Base-by-base conservation (phyloP, 2,888 invertebrate species). In the Caenorhabditis sp. region DNA sequence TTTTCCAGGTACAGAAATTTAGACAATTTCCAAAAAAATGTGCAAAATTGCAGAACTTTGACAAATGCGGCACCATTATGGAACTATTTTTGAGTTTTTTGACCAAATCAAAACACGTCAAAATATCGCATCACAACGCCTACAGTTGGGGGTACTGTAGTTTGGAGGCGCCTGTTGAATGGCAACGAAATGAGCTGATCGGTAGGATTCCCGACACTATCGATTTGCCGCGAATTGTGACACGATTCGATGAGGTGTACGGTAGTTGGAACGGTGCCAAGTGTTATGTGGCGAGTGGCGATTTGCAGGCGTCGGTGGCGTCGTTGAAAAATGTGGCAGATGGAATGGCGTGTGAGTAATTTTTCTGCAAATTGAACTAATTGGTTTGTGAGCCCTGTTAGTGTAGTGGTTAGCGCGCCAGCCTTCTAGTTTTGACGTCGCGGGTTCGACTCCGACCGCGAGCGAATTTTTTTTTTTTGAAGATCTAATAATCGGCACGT, bases 1-100 rank as follows among this genome's bases (percentile, higher is more conserved):
- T 55, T 21, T 24, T 55, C 10, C 17, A 55, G 55, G 55, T 53
- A 36, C 5, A 36, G 5, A 5, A 36, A 53, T 8, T 14, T 23
- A 8, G 10, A 19, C 8, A 53, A 8, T 14, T 53, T 53, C 6
- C n/a, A n/a, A n/a, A 21, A 23, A 53, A 53, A 8, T 12, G 24
- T n/a, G 19, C 6, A n/a, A 50, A 50, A 50, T 12, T n/a, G 14
- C 66, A 64, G 67, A 51, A 51, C 8, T 75, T 23, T 54, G 37
- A 72, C 57, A 53, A 69, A 19, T 78, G 76, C 57, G 78, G 78
- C 23, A 76, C 78, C 24, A 76, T 78, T 1, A 78, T 78, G 78
- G 78, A 78, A 24, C 54, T 76, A 0, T 76, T 76, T 14, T 31
- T 66, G 14, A 51, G 55, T 31, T 23, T 36, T n/a, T 50, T 78